Evolutionary conservation across 2,888 invertebrate species (phyloP), one percentile per base, ranked within the genome.

Genomic region (Acanthosepion esculentum): DNA sequence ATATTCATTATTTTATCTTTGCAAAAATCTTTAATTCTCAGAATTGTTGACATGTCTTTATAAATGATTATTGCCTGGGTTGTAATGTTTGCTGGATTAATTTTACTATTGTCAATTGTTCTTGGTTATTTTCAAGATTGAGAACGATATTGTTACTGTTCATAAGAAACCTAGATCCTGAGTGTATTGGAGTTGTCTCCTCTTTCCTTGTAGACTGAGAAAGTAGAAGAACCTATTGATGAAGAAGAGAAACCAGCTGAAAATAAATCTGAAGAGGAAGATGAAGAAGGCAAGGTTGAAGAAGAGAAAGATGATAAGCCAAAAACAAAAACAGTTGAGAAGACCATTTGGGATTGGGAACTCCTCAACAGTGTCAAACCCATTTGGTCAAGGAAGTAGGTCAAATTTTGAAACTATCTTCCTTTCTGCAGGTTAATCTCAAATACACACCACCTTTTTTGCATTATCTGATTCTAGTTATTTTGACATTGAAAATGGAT

Each of bases 301-400:
- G 97, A 96, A 33, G 96, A 98, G 95, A 98, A 98, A 15, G 98
- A 98, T 94, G 97, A 97, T 33, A 96, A 97, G 97, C 98, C 98
- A 91, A 99, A 99, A 97, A 98, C 98, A 48, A 99, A 99, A 97
- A 98, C 98, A 96, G 98, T 99, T 0, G 98, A 99, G 96, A 99
- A 99, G 97, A 99, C 99, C 0, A 98, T 99, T 53, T 99, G 99
- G 99, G 99, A 99, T 97, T 99, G 99, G 99, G 98, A 99, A 97
- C 98, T 99, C 91, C 98, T 99, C 97, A 99, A 99, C 97, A 99
- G 99, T 97, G 98, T 99, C 97, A 99, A 99, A 98, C 99, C 99
- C 41, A 99, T 99, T 97, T 99, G 99, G 99, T 99, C 99, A 48
- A 98, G 99, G 96, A 99, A 99, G 98, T 98, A 98, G 96, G 97